Base-by-base conservation (phyloP, 2,113 vertebrate species). In the Hiodon alosoides region DNA sequence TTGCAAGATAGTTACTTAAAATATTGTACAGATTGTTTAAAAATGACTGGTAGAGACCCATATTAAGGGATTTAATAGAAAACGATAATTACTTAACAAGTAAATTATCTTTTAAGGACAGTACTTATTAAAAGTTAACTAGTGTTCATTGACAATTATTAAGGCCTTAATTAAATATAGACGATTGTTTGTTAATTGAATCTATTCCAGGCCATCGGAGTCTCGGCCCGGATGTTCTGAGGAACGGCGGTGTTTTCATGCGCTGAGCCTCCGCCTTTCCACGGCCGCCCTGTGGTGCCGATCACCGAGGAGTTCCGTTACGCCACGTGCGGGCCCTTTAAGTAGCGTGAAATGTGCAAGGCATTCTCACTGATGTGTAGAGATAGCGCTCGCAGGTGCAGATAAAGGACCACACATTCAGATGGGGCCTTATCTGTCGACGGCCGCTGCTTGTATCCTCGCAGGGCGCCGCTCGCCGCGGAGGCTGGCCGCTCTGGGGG, bases 171-270 rank as follows among this genome's bases (percentile, higher is more conserved):
- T 88, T 84, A 86, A 89, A 84, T 76, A 79, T 77, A 51, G 69
- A 84, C 75, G 71, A 81, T 80, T 85, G 79, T 85, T 85, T 86
- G 81, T 82, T 87, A 83, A 86, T 81, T 79, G 78, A 84, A 83
- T 84, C 73, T 48, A 77, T 80, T 74, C 82, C 72, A 67, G 77
- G 65, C 69, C 60, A 78, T 77, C 57, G 46, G 54, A 72, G 75
- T 71, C 67, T 53, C 75, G 69, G 61, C 69, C 16, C 54, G 58
- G 65, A 46, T 52, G 46, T 75, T 75, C 55, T 51, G 54, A 57
- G 53, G 46, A 16, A 31, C 13, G 46, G 52, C 46, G 5, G 14
- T 16, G 46, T 3, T 7, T 17, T n/a, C 16, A 58, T 61, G 47
- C 58, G 2, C 13, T 0, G 10, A 31, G 62, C 17, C 16, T 7